These are phyloP conservation scores for Sinonovacula constricta DNA, from an alignment of 1,140 invertebrate species.

Conservation along the genomic window DNA sequence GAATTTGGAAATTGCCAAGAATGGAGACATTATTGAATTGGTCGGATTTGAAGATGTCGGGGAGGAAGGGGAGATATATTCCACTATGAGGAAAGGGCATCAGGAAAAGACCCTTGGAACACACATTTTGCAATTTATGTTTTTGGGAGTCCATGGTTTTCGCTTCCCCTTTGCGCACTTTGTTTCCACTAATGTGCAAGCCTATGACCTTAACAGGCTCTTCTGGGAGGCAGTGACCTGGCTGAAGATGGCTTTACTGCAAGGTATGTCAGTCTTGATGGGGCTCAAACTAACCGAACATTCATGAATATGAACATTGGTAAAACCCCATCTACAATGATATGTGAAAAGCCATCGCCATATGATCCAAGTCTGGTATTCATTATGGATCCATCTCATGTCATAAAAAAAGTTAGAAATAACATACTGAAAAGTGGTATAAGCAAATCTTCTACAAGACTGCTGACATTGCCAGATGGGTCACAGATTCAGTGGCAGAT, in stretches of 20 bases:
- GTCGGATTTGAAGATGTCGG: slow-evolving; percentile 18
- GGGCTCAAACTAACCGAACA: slow-evolving; percentile 26
- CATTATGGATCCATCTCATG: not conserved
- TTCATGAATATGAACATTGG: slow-evolving; percentile 37
- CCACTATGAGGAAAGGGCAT: slow-evolving; percentile 12
- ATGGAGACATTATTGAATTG: slow-evolving; percentile 7
- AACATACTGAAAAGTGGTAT: too few relatives aligned
- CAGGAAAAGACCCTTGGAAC: not conserved
- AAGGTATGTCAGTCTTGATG: slow-evolving; percentile 32
- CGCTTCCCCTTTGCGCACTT: slow-evolving; percentile 37
- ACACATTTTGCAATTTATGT: slow-evolving; percentile 36
- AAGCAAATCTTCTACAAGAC: too few relatives aligned
- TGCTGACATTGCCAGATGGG: too few relatives aligned
- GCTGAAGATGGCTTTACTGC: slow-evolving; percentile 22
- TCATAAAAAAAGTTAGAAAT: too few relatives aligned
- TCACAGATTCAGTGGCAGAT: too few relatives aligned
- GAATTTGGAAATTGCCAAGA: slow-evolving; percentile 16
- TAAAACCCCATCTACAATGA: not conserved
- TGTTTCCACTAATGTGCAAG: slow-evolving; percentile 3
- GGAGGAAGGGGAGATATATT: slow-evolving; percentile 6
- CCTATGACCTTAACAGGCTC: not conserved
- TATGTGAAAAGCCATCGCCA: not conserved
- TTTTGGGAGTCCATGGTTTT: slow-evolving; percentile 35
- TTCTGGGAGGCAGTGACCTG: slow-evolving; percentile 12
- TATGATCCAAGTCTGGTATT: not conserved